phyloP scores from a whole-genome alignment of 2,797 vertebrate species.

The Coluber constrictor region DNA sequence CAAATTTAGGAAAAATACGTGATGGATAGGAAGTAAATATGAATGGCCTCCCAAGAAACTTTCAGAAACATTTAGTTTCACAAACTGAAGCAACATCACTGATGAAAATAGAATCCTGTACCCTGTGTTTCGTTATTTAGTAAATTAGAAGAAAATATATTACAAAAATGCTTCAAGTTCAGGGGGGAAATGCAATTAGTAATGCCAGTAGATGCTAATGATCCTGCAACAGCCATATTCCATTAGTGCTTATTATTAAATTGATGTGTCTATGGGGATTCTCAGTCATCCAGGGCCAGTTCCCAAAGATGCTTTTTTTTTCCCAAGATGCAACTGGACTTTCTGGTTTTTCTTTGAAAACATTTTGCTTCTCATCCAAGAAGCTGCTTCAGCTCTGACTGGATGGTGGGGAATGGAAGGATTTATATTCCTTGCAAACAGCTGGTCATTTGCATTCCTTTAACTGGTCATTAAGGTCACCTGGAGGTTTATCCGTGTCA shows the following conservation, averaged over 20 bases:
- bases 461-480: too few relatives aligned
- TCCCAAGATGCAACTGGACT: too few relatives aligned
- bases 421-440: too few relatives aligned
- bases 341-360: too few relatives aligned
- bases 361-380: too few relatives aligned
- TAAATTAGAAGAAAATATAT: not conserved
- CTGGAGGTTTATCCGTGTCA: too few relatives aligned
- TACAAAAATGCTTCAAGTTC: not conserved
- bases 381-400: too few relatives aligned
- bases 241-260: not conserved
- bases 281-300: too few relatives aligned
- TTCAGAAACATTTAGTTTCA: not conserved
- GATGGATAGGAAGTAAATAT: not conserved
- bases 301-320: too few relatives aligned
- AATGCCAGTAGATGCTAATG: not conserved
- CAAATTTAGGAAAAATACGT: not conserved
- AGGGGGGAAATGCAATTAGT: not conserved
- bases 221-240: not conserved
- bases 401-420: too few relatives aligned
- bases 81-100: not conserved
- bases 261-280: not conserved
- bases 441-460: too few relatives aligned
- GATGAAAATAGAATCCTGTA: not conserved
- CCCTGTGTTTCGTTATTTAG: not conserved
- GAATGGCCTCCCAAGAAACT: too few relatives aligned